Conservation (phyloP, 2,888 invertebrate genomes). For the Orthosia gothica region DNA sequence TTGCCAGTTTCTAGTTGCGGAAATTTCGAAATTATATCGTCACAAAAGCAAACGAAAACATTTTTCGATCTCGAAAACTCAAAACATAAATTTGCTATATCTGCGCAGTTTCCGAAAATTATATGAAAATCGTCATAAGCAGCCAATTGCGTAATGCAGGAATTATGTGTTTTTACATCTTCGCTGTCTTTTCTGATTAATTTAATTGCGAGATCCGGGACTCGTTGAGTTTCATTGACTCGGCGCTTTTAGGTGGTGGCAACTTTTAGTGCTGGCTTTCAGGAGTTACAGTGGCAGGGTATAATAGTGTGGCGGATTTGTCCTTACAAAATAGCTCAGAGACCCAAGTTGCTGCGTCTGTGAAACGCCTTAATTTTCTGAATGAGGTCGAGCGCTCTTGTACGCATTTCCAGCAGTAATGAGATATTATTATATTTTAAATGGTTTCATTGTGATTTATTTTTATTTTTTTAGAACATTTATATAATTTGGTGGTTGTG, state of each 20-base stretch:
- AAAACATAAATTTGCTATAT: background rate
- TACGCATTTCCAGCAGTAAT: constrained; percentile 34
- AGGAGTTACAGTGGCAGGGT: too few species aligned
- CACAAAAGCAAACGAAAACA: background rate
- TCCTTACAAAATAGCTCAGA: background rate
- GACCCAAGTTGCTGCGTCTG: background rate
- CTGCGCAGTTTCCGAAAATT: background rate
- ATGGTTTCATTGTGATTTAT: constrained; percentile 41
- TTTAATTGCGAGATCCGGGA: too few species aligned
- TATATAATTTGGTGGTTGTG: background rate
- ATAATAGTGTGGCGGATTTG: too few species aligned
- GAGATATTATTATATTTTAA: constrained; percentile 52
- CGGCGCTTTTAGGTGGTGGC: too few species aligned
- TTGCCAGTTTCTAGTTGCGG: background rate
- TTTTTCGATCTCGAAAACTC: background rate
- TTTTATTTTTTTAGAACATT: constrained; percentile 5
- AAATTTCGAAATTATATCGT: background rate
- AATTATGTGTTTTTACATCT: too few species aligned
- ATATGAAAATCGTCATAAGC: background rate
- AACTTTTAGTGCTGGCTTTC: too few species aligned
- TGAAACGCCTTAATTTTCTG: constrained; percentile 1
- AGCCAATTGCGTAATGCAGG: too few species aligned
- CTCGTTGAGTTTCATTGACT: too few species aligned
- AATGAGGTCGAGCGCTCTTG: constrained; percentile 42
- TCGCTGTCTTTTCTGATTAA: too few species aligned